Percentiles rank a stretch among this genome's conserved stretches.
Conservation (phyloP, 2,113 vertebrate species). For the Zeus faber region DNA sequence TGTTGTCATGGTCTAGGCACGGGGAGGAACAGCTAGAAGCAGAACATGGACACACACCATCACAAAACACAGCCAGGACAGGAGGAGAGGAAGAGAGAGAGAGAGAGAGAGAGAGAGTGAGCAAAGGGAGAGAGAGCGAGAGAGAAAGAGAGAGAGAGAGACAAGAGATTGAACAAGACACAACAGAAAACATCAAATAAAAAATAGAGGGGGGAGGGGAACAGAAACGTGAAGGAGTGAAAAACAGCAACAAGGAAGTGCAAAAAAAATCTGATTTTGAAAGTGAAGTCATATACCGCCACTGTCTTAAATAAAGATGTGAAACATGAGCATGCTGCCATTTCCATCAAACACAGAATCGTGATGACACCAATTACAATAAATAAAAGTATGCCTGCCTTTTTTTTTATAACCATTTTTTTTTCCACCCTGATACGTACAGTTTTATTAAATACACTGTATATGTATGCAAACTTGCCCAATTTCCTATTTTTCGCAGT, state of each 20-base stretch:
- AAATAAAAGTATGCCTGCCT: too few species aligned
- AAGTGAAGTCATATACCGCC: constrained; percentile 17
- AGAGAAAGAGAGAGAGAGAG: constrained; percentile 34
- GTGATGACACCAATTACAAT: neutral
- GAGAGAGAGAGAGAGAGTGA: constrained; percentile 30
- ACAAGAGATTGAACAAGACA: constrained; percentile 13
- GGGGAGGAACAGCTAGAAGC: constrained; percentile 91
- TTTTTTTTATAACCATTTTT: too few species aligned
- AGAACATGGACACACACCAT: constrained; percentile 80
- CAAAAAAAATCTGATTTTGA: too few species aligned
- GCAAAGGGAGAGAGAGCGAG: constrained; percentile 18
- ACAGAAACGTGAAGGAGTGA: constrained; percentile 23
- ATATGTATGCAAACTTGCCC: too few species aligned
- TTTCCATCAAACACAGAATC: constrained; percentile 6
- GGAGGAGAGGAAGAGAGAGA: constrained; percentile 24
- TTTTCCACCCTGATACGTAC: too few species aligned
- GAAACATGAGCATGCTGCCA: constrained; percentile 4
- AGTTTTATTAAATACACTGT: too few species aligned
- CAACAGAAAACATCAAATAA: constrained; percentile 22
- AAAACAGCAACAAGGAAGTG: constrained; percentile 11
- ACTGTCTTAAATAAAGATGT: constrained; percentile 4
- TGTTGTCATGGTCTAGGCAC: constrained; percentile 97
- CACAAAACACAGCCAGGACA: constrained; percentile 52
- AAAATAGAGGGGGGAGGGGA: neutral
- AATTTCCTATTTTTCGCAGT: too few species aligned